Conservation (phyloP, 2,888 invertebrate genomes). For the Cynaeus angustus region DNA sequence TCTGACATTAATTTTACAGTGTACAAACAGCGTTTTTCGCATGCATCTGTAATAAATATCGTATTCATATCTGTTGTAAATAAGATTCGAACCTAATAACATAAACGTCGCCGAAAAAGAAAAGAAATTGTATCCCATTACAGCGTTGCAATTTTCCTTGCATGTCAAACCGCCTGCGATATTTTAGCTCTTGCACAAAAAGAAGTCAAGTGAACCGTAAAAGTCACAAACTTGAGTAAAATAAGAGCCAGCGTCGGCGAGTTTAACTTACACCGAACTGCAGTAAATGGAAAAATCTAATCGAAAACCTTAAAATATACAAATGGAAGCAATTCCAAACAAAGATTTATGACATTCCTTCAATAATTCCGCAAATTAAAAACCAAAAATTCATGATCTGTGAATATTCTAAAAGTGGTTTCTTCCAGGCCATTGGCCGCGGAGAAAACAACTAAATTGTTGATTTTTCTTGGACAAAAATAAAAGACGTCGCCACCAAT, state of each 20-base stretch:
- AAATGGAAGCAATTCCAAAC: slow-evolving; percentile 12
- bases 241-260: slow-evolving; percentile 59
- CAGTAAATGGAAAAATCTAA: slow-evolving; percentile 43
- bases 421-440: slow-evolving; percentile 59
- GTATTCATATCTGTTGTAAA: slow-evolving; percentile 22
- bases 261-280: slow-evolving; percentile 29
- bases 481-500: slow-evolving; percentile 31
- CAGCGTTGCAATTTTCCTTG: slow-evolving; percentile 52
- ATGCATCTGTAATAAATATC: slow-evolving; percentile 1
- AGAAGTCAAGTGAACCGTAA: slow-evolving; percentile 58
- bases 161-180: slow-evolving; percentile 51
- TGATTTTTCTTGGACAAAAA: slow-evolving; percentile 43
- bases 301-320: slow-evolving; percentile 32
- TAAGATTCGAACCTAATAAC: slow-evolving; percentile 36
- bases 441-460: slow-evolving; percentile 59
- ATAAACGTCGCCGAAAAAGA: slow-evolving; percentile 33
- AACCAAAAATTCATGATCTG: slow-evolving; percentile 58
- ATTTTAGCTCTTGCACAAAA: slow-evolving; percentile 57
- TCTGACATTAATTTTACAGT: slow-evolving; percentile 35
- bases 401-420: slow-evolving; percentile 57
- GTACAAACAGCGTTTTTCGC: background rate
- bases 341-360: slow-evolving; percentile 9
- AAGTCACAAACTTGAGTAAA: slow-evolving; percentile 63
- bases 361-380: slow-evolving; percentile 14
- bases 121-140: slow-evolving; percentile 38